Evolutionary conservation across 2,888 invertebrate genomes (phyloP).

Genomic region (Drosophila mulleri): DNA sequence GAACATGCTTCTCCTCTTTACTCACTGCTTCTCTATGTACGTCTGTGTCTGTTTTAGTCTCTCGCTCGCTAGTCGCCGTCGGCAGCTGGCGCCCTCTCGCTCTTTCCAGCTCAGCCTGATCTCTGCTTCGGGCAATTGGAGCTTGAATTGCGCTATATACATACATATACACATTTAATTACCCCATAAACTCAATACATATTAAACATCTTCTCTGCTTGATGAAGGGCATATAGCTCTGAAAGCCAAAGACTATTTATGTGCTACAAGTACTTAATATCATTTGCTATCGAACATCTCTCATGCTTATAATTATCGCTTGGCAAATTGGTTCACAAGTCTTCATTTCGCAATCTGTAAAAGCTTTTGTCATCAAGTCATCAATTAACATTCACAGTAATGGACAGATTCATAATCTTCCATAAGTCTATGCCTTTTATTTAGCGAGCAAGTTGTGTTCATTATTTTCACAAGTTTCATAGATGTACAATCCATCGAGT

Average conservation of each 20-base stretch:
- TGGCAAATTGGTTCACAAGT: slow-evolving; percentile 3
- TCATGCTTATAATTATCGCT: not conserved
- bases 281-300: not conserved
- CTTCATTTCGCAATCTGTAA: too few species aligned
- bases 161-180: not conserved
- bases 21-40: not conserved
- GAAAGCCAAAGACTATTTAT: not conserved
- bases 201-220: not conserved
- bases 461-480: too few species aligned
- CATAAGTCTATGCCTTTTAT: too few species aligned
- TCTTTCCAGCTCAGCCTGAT: not conserved
- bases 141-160: too few species aligned
- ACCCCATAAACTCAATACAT: too few species aligned
- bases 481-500: too few species aligned
- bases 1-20: not conserved
- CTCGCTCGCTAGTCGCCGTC: not conserved
- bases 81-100: not conserved
- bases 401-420: too few species aligned
- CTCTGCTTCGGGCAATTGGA: not conserved
- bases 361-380: too few species aligned
- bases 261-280: not conserved
- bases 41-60: not conserved
- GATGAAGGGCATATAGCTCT: too few species aligned
- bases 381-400: too few species aligned
- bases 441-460: too few species aligned